Evolutionary conservation across 2,888 invertebrate species (phyloP).

Genomic region (Eilema griseolum): DNA sequence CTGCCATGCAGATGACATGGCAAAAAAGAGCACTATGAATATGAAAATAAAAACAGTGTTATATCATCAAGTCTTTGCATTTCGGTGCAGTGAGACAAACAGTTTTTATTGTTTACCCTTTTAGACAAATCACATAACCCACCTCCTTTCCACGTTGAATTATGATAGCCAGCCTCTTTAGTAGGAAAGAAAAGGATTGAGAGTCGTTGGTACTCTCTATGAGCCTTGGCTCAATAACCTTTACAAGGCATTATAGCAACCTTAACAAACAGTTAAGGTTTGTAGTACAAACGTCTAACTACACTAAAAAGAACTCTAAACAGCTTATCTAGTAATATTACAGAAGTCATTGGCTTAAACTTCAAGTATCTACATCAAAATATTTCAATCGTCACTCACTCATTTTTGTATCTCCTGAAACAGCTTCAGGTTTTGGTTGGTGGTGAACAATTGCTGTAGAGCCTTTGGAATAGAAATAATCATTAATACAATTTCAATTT

Average conservation of each 20-base stretch:
- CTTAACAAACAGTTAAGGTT: too few species aligned
- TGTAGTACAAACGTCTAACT: too few species aligned
- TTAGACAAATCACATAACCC: too few species aligned
- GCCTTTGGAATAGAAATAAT: conserved; percentile 53
- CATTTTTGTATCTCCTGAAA: conserved; percentile 51
- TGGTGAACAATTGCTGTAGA: conserved; percentile 37
- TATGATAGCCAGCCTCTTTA: too few species aligned
- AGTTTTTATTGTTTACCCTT: too few species aligned
- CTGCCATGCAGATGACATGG: background rate
- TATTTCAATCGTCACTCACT: conserved; percentile 61
- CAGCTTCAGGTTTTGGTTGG: conserved; percentile 16
- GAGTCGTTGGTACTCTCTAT: too few species aligned
- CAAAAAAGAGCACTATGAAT: background rate
- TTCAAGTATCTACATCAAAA: background rate
- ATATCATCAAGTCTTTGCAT: background rate
- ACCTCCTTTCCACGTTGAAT: too few species aligned
- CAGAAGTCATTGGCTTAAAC: background rate
- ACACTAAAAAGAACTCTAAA: background rate
- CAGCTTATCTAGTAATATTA: background rate
- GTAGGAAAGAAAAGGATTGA: too few species aligned
- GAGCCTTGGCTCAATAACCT: too few species aligned
- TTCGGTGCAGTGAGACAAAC: background rate
- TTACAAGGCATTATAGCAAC: too few species aligned
- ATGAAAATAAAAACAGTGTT: too few species aligned
- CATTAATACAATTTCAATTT: conserved; percentile 8